These are phyloP conservation scores for Carduelis carduelis DNA, from an alignment of 2,797 vertebrate genomes.

Conservation along the genomic window DNA sequence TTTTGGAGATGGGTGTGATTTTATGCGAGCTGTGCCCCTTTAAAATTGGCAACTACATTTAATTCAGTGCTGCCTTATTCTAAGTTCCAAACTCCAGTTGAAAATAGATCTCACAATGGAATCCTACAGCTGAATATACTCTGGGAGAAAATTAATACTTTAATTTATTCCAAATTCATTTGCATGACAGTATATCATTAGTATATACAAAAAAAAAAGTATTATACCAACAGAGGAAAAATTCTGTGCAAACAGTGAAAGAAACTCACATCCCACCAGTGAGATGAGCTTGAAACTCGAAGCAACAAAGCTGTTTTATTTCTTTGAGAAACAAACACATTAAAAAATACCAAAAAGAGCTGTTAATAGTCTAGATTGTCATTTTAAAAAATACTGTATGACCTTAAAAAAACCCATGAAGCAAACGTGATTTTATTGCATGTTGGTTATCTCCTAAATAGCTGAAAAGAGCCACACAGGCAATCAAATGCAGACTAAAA, in stretches of 20 bases:
- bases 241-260: background rate
- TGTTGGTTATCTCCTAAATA: background rate
- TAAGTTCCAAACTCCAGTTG: conserved; percentile 17
- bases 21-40: conserved; percentile 15
- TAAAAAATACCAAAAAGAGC: background rate
- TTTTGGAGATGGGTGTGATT: conserved; percentile 46
- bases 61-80: conserved; percentile 9
- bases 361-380: background rate
- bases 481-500: background rate
- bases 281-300: background rate
- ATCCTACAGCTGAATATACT: conserved; percentile 45
- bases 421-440: background rate
- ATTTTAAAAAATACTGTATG: background rate
- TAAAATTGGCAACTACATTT: conserved; percentile 25
- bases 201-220: background rate
- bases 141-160: conserved; percentile 19
- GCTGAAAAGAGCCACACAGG: background rate
- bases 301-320: background rate
- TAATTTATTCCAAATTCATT: conserved; percentile 40
- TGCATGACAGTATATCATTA: conserved; percentile 31
- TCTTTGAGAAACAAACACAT: background rate
- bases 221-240: background rate
- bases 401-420: background rate
- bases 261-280: background rate
- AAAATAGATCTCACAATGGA: conserved; percentile 46